phyloP scores from a whole-genome alignment of 2,888 invertebrate species.

The Parasteatoda lunata region DNA sequence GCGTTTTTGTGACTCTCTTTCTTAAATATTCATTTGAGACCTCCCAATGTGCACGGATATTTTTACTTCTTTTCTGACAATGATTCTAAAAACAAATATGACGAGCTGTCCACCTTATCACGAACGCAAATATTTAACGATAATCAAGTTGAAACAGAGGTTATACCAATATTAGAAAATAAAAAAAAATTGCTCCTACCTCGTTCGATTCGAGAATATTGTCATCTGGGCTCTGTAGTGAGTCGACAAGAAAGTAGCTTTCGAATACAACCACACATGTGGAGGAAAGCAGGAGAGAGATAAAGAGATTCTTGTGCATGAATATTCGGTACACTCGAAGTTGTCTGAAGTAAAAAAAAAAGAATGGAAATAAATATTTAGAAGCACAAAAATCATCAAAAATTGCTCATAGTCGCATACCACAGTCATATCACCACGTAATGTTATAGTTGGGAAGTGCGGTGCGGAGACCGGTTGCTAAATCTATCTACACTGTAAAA shows the following conservation, averaged over 20 bases:
- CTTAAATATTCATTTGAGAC: too few relatives aligned
- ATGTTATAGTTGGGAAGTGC: neutral
- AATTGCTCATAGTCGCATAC: neutral
- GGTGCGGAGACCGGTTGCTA: too few relatives aligned
- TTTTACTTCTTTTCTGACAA: too few relatives aligned
- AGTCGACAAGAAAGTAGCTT: constrained; percentile 54
- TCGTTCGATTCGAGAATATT: constrained; percentile 48
- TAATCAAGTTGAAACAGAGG: too few relatives aligned
- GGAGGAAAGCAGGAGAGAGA: constrained; percentile 76
- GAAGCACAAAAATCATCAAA: neutral
- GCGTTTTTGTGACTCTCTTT: too few relatives aligned
- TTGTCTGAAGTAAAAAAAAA: constrained; percentile 34
- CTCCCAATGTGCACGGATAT: too few relatives aligned
- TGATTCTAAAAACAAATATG: too few relatives aligned
- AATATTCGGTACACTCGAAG: constrained; percentile 73
- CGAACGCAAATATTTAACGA: too few relatives aligned
- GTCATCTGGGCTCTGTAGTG: constrained; percentile 37
- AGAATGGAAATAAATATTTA: neutral
- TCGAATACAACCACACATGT: constrained; percentile 60
- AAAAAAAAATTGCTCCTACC: neutral
- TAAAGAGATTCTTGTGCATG: constrained; percentile 77
- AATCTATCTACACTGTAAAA: too few relatives aligned
- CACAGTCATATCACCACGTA: neutral
- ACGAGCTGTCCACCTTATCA: too few relatives aligned
- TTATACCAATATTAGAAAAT: too few relatives aligned